A percentile compares a stretch with the other conserved stretches of the same genome.
Conservation (phyloP, 1,140 invertebrate genomes). For the Drosophila rufa region DNA sequence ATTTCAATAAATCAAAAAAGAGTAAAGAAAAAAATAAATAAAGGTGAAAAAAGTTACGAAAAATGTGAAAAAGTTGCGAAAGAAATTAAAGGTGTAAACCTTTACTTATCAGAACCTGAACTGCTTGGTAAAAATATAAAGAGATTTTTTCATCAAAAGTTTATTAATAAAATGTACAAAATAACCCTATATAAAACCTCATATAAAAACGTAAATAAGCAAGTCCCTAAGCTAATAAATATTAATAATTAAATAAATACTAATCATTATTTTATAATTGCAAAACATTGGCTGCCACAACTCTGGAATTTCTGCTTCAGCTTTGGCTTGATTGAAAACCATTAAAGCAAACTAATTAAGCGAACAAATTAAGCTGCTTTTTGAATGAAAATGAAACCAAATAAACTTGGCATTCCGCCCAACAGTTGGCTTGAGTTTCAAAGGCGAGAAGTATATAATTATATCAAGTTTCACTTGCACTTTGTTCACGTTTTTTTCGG, state of each 20-base stretch:
- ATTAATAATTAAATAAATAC: too few species aligned
- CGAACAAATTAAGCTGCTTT: too few species aligned
- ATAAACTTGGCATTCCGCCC: not conserved
- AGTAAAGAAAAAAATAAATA: slow-evolving; percentile 1
- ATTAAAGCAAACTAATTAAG: slow-evolving; percentile 1
- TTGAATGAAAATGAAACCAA: not conserved
- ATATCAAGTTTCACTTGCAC: slow-evolving; percentile 5
- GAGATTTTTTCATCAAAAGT: not conserved
- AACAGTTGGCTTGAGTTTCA: not conserved
- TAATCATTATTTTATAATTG: too few species aligned
- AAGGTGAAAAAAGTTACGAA: not conserved
- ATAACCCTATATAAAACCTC: not conserved
- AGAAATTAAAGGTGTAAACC: not conserved
- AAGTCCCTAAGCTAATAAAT: too few species aligned
- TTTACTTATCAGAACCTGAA: not conserved
- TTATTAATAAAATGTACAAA: not conserved
- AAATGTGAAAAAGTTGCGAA: not conserved
- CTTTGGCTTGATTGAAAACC: not conserved
- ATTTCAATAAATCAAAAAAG: not conserved
- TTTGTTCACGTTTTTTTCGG: not conserved
- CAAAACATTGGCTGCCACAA: not conserved
- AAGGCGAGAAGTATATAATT: not conserved
- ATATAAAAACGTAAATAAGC: too few species aligned
- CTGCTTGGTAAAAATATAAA: too few species aligned
- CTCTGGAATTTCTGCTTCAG: not conserved